These are phyloP conservation scores for Indicator indicator DNA, from an alignment of 2,113 vertebrate genomes.

Conservation along the genomic window DNA sequence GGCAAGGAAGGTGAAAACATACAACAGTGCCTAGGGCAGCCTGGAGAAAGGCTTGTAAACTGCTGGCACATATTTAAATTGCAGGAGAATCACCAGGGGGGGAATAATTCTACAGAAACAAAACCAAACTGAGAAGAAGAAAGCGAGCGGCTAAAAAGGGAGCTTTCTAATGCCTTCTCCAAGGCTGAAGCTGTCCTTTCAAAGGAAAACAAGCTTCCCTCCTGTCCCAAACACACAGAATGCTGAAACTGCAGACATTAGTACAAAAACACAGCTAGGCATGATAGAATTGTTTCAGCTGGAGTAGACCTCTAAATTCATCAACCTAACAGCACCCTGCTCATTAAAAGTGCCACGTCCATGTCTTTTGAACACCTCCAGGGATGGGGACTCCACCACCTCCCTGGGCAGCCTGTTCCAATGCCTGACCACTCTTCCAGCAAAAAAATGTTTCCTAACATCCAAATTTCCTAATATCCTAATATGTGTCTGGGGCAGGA, in stretches of 20 bases:
- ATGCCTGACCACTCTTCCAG: no score
- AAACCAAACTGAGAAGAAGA: neutral
- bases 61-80: conserved; percentile 48
- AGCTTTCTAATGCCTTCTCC: neutral
- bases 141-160: neutral
- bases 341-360: no score
- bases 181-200: neutral
- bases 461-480: no score
- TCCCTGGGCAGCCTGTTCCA: no score
- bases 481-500: neutral
- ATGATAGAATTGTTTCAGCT: neutral
- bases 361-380: no score
- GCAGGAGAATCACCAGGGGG: conserved; percentile 8
- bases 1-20: neutral
- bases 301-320: no score
- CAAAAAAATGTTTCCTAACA: no score
- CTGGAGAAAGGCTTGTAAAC: conserved; percentile 19
- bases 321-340: no score
- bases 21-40: neutral
- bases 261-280: neutral
- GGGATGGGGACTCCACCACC: no score
- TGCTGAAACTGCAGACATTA: neutral
- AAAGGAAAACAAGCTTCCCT: neutral
- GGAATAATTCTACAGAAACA: neutral
- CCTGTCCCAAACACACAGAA: neutral